A percentile compares a stretch with the other conserved stretches of the same genome.
These are phyloP conservation scores for Oplegnathus fasciatus DNA, from an alignment of 2,113 vertebrate genomes.

Conservation along the genomic window DNA sequence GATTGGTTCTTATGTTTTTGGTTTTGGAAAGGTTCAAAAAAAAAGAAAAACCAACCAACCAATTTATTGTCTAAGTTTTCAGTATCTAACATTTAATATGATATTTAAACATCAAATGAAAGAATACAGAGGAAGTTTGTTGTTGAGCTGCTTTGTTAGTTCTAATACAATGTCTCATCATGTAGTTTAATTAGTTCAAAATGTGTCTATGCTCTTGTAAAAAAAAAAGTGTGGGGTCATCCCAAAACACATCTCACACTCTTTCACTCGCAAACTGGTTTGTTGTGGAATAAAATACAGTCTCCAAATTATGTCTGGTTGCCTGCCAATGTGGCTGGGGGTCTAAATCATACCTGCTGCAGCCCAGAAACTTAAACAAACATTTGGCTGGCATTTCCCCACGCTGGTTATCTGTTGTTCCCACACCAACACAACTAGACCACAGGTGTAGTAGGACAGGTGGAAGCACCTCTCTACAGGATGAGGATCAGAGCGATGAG, in stretches of 20 bases:
- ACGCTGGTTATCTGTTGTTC: background rate
- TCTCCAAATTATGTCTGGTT: background rate
- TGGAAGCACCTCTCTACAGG: slow-evolving; percentile 32
- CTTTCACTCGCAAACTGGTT: background rate
- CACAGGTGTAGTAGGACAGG: background rate
- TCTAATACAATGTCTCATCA: background rate
- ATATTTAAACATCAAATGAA: background rate
- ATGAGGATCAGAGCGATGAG: slow-evolving; percentile 8
- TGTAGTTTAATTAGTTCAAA: background rate
- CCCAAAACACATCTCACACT: background rate
- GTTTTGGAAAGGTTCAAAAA: too few relatives aligned
- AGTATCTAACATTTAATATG: background rate
- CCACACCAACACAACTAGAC: background rate
- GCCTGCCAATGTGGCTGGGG: background rate
- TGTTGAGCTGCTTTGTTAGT: background rate
- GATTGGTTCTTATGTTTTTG: background rate
- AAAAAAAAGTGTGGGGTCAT: background rate
- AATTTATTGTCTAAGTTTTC: background rate
- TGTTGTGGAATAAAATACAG: background rate
- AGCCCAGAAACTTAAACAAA: background rate
- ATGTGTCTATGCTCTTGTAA: background rate
- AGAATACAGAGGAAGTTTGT: background rate
- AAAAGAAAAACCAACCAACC: background rate
- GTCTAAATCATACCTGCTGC: background rate
- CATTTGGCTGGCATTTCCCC: background rate